Evolutionary conservation across 64 coral and sea anemone species (phyloP), one percentile per base, ranked within the genome.

Genomic region (Trachythela sp.): DNA sequence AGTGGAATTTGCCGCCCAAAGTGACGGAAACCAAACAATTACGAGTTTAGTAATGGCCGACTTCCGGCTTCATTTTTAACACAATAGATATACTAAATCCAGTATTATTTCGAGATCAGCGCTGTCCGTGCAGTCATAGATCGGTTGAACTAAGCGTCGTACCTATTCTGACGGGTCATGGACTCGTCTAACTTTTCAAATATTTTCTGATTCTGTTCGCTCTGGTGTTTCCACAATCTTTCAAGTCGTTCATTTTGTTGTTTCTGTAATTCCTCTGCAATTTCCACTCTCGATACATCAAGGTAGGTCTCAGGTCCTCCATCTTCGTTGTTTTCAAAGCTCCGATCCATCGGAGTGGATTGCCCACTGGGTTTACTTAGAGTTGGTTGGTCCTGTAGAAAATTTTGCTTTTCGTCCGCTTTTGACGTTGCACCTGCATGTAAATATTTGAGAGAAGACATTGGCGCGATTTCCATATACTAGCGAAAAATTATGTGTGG

Each of bases 191-290:
- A 37, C 75, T 80, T 80, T 10, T 80, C 75, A 36, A 80, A 35
- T 18, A 80, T 80, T 36, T 80, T 80, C 20, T 80, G 31, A 80
- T 80, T 80, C 10, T 80, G 75, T 80, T 80, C 75, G 20, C 33
- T 80, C 35, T 80, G 75, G 27, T 37, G 75, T 36, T 80, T 35
- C 75, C 75, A 80, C 37, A 80, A 15, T 22, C 30, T 80, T 80
- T 80, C 75, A 35, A 80, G 75, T 9, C 75, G 75, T 13, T 35
- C 75, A 37, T 39, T 39, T 22, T 80, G 75, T 80, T 80, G 27
- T 38, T 80, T 80, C 37, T 35, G 33, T 1, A 80, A 35, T 39
- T 22, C 75, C 75, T 80, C 75, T 13, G 75, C 75, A 80, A 80
- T 80, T 80, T 80, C 75, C 31, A 39, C 75, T 39, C 34, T 35